Conservation (phyloP, 2,113 vertebrate genomes). For the Chionomys nivalis region DNA sequence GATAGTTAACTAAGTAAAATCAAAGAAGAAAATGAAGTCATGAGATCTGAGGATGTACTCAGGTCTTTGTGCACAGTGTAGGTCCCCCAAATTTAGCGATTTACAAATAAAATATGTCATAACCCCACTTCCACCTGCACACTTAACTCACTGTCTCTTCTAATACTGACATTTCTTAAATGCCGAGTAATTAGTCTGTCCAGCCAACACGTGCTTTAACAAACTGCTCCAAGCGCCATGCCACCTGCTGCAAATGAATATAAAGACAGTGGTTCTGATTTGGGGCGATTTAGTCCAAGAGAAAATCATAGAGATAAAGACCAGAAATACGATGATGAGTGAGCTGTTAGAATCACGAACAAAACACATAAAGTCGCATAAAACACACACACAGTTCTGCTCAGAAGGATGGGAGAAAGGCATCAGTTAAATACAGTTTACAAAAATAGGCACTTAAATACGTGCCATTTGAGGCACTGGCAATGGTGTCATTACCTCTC, state of each 20-base stretch:
- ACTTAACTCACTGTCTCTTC: neutral
- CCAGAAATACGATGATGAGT: neutral
- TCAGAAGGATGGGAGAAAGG: neutral
- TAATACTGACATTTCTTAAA: neutral
- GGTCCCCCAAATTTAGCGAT: neutral
- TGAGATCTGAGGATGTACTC: neutral
- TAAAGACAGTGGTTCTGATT: neutral
- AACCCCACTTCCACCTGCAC: neutral
- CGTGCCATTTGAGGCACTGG: neutral
- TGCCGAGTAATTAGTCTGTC: neutral
- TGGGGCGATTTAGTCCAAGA: neutral
- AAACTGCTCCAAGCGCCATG: neutral
- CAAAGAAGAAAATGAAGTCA: neutral
- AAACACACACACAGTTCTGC: neutral
- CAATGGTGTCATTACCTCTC: neutral
- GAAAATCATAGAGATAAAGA: conserved; percentile 11
- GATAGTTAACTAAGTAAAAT: neutral
- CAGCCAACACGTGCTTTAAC: neutral
- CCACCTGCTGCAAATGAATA: neutral
- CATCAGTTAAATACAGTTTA: neutral
- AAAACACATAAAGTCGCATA: neutral
- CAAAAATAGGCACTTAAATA: neutral
- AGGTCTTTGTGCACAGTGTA: neutral
- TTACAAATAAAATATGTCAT: conserved; percentile 25
- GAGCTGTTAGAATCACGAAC: conserved; percentile 12